Evolutionary conservation across 1,140 invertebrate species (phyloP).

Genomic region (Uloborus diversus): DNA sequence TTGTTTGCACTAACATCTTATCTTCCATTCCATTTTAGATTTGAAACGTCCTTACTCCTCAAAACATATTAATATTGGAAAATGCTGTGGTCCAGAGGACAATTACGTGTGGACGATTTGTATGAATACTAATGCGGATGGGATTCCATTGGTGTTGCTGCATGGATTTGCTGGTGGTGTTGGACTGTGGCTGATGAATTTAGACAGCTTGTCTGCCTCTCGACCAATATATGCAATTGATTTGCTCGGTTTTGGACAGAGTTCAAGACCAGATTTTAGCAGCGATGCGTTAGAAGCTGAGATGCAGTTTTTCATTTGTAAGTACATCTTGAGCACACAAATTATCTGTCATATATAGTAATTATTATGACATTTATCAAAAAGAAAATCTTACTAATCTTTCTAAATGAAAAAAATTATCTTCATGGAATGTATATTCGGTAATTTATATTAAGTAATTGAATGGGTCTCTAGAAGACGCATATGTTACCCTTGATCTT

Average conservation of each 20-base stretch:
- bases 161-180: conserved; percentile 94
- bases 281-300: conserved; percentile 86
- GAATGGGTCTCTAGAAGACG: too few species aligned
- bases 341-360: too few species aligned
- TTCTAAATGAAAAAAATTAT: neutral
- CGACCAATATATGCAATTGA: conserved; percentile 95
- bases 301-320: conserved; percentile 79
- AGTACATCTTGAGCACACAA: conserved; percentile 14
- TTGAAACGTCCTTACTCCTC: conserved; percentile 80
- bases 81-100: conserved; percentile 73
- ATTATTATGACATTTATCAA: too few species aligned
- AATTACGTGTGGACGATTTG: conserved; percentile 89
- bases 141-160: conserved; percentile 81
- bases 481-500: too few species aligned
- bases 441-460: too few species aligned
- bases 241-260: conserved; percentile 91
- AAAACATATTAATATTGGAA: conserved; percentile 85
- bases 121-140: conserved; percentile 63
- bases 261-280: conserved; percentile 86
- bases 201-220: conserved; percentile 75
- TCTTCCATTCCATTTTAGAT: conserved; percentile 61
- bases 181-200: conserved; percentile 91
- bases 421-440: too few species aligned
- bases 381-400: too few species aligned
- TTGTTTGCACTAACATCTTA: neutral